Evolutionary conservation across 1,140 invertebrate species (phyloP).

Genomic region (Neodiprion fabricii): DNA sequence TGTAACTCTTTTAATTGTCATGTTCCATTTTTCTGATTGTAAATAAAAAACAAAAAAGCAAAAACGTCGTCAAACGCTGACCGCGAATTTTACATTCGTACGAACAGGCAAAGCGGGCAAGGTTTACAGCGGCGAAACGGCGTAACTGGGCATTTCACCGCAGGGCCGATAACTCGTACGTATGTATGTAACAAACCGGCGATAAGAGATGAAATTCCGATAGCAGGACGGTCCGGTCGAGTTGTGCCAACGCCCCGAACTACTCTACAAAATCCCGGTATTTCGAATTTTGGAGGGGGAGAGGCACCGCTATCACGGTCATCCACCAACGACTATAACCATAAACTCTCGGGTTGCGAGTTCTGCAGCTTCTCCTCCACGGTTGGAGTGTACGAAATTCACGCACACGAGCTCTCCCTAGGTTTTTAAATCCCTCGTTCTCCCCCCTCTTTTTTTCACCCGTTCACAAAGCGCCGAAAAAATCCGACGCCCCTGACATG

Average conservation of each 20-base stretch:
- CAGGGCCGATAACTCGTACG: not conserved
- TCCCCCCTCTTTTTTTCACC: not conserved
- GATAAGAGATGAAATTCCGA: not conserved
- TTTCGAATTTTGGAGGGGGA: not conserved
- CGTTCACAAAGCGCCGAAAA: not conserved
- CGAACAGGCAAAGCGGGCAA: not conserved
- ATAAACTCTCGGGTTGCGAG: not conserved
- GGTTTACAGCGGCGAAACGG: not conserved
- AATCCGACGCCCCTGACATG: too few species aligned
- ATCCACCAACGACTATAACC: not conserved
- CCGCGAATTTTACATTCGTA: not conserved
- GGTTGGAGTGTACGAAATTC: too few species aligned
- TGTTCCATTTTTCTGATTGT: too few species aligned
- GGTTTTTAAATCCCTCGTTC: not conserved
- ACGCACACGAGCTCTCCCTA: not conserved
- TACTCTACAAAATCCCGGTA: not conserved
- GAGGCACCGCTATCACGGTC: not conserved
- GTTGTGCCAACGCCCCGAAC: not conserved
- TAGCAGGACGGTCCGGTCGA: not conserved
- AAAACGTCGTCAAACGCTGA: not conserved
- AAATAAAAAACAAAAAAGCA: too few species aligned
- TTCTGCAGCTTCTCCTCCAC: too few species aligned
- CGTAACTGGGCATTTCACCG: not conserved
- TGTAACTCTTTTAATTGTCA: too few species aligned
- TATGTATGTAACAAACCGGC: not conserved